Evolutionary conservation across 2,113 vertebrate genomes (phyloP), one percentile per base, ranked within the genome.

Genomic region (Plecturocebus donacophilus): DNA sequence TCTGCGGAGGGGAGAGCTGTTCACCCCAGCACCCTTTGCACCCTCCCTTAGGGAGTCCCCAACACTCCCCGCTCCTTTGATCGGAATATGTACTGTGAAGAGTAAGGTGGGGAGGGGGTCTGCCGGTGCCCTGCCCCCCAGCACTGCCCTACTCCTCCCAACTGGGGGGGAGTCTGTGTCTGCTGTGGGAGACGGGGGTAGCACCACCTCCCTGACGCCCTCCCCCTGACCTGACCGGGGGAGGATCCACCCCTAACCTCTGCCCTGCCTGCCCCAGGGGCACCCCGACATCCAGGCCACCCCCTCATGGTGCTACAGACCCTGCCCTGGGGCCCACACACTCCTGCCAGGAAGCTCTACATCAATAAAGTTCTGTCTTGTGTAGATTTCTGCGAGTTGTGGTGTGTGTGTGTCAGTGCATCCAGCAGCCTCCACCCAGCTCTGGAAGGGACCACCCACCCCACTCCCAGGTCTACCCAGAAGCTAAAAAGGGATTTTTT

Each of bases 11-110:
- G 84, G 54, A 81, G 35, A 71, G 23, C 75, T 23, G 40, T 47
- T 75, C 8, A 30, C 88, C 83, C 58, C 64, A 75, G 80, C 2
- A 19, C 80, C 42, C 56, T 52, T 64, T 64, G 19, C 61, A 38
- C 87, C 87, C 95, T 73, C 25, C 49, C 83, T 71, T 84, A 27
- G 32, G 68, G 91, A 76, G 75, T 64, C 42, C 58, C 73, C 54
- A 54, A 13, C 73, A 54, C 38, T 35, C 45, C 70, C 82, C 86
- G 27, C 61, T 30, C 86, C 84, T 91, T 94, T 95, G 95, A 90
- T 97, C 4, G 91, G 83, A 97, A 97, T 97, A 84, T 10, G 95
- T 98, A 98, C 98, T 98, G 98, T 98, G 98, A 98, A 98, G 96
- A 97, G 96, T 88, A 64, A 91, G 95, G 75, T 85, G 71, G 76